A percentile compares a stretch with the other conserved stretches of the same genome.
These are phyloP conservation scores for Sinocyclocheilus anophthalmus DNA, from an alignment of 2,113 vertebrate species.

Conservation along the genomic window DNA sequence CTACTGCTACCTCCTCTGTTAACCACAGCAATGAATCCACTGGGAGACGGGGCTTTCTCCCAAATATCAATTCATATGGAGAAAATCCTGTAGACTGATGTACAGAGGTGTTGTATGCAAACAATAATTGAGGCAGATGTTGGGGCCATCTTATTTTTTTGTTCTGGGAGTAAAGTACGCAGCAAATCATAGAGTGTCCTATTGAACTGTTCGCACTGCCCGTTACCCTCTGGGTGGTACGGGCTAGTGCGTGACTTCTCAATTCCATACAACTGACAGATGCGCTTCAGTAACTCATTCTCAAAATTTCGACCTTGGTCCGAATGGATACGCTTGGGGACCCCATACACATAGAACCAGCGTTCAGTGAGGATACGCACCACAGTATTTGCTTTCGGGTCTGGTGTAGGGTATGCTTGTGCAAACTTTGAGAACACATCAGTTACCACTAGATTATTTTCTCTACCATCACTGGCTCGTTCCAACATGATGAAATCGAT, in stretches of 20 bases:
- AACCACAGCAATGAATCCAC: background rate
- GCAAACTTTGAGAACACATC: background rate
- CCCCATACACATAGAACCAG: background rate
- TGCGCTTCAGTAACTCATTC: background rate
- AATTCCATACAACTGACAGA: slow-evolving; percentile 27
- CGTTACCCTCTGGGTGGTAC: slow-evolving; percentile 6
- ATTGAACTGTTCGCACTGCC: slow-evolving; percentile 1
- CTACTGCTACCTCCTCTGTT: background rate
- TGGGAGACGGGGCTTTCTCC: background rate
- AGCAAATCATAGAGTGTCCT: slow-evolving; percentile 13
- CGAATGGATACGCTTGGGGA: background rate
- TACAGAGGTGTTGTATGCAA: background rate
- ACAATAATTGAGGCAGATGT: slow-evolving; percentile 3
- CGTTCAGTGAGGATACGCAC: background rate
- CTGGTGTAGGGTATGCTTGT: background rate
- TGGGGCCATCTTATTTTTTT: slow-evolving; percentile 19
- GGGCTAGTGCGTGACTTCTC: slow-evolving; percentile 15
- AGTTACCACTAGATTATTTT: slow-evolving; percentile 1
- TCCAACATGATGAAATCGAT: background rate
- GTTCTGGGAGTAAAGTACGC: background rate
- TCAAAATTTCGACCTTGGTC: slow-evolving; percentile 22
- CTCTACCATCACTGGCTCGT: background rate
- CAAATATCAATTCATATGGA: slow-evolving; percentile 21
- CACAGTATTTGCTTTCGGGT: no score
- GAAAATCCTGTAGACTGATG: slow-evolving; percentile 24